Percentiles rank a stretch among this genome's conserved stretches.
Evolutionary conservation across 1,140 invertebrate genomes (phyloP).

Genomic region (Mizuhopecten yessoensis): DNA sequence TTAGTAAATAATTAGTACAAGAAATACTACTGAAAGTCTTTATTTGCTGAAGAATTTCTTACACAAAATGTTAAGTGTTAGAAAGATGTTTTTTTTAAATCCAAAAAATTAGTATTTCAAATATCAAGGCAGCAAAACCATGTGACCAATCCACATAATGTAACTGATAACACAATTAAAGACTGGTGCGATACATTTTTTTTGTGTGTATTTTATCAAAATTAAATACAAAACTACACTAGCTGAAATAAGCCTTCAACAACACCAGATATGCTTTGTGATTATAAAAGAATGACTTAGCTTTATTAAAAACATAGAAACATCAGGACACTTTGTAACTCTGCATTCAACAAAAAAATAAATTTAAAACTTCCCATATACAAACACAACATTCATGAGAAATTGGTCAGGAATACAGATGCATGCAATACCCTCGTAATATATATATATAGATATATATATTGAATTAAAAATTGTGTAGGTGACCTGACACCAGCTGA

Average conservation of each 20-base stretch:
- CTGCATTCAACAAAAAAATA: conserved; percentile 73
- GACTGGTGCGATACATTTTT: conserved; percentile 38
- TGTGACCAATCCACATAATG: conserved; percentile 26
- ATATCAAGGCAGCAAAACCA: conserved; percentile 41
- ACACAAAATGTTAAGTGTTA: conserved; percentile 64
- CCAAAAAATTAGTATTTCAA: conserved; percentile 56
- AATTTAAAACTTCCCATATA: conserved; percentile 78
- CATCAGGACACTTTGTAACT: conserved; percentile 70
- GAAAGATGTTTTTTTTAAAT: conserved; percentile 65
- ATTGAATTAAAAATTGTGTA: conserved; percentile 17
- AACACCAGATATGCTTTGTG: conserved; percentile 68
- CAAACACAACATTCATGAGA: conserved; percentile 77
- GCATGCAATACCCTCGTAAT: conserved; percentile 44
- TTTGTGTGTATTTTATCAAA: conserved; percentile 45
- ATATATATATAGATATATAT: conserved; percentile 38
- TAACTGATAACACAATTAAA: conserved; percentile 41
- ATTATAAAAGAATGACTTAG: conserved; percentile 73
- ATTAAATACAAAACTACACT: conserved; percentile 42
- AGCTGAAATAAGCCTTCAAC: conserved; percentile 57
- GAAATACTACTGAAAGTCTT: conserved; percentile 62
- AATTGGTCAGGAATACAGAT: conserved; percentile 70
- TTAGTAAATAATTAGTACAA: conserved; percentile 40
- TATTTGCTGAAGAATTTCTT: conserved; percentile 66
- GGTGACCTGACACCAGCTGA: conserved; percentile 36
- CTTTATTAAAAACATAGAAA: conserved; percentile 79